phyloP scores from a whole-genome alignment of 2,888 invertebrate species.

The Coenonympha glycerion region DNA sequence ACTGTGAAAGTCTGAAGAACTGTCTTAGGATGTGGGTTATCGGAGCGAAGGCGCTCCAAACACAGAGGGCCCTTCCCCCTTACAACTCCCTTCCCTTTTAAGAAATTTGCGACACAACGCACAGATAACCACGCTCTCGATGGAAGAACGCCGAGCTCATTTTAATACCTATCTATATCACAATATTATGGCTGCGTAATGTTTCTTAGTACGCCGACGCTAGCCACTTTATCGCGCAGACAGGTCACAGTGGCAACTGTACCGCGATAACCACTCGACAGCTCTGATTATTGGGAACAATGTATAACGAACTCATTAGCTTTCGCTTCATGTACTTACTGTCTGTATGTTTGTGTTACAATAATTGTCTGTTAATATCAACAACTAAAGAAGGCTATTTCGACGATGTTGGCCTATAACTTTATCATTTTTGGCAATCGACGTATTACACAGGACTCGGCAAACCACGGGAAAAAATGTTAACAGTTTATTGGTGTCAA shows the following conservation, averaged over 20 bases:
- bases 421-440: too few species aligned
- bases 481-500: too few species aligned
- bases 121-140: constrained; percentile 14
- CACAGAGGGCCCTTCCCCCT: constrained; percentile 43
- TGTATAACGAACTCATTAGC: constrained; percentile 13
- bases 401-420: too few species aligned
- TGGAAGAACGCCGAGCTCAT: constrained; percentile 14
- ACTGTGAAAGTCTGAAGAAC: constrained; percentile 32
- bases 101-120: constrained; percentile 36
- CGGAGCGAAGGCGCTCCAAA: constrained; percentile 56
- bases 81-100: constrained; percentile 33
- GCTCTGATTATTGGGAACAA: constrained; percentile 34
- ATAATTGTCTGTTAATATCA: background rate
- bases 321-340: background rate
- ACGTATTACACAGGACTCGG: too few species aligned
- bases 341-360: background rate
- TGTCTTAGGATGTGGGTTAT: constrained; percentile 58
- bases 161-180: constrained; percentile 28
- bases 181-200: constrained; percentile 47
- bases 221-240: constrained; percentile 45
- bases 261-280: constrained; percentile 45
- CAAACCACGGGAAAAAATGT: too few species aligned
- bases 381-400: too few species aligned
- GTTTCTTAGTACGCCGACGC: constrained; percentile 50
- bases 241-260: constrained; percentile 59